These are phyloP conservation scores for Teleogryllus occipitalis DNA, from an alignment of 1,140 invertebrate species.

Conservation along the genomic window DNA sequence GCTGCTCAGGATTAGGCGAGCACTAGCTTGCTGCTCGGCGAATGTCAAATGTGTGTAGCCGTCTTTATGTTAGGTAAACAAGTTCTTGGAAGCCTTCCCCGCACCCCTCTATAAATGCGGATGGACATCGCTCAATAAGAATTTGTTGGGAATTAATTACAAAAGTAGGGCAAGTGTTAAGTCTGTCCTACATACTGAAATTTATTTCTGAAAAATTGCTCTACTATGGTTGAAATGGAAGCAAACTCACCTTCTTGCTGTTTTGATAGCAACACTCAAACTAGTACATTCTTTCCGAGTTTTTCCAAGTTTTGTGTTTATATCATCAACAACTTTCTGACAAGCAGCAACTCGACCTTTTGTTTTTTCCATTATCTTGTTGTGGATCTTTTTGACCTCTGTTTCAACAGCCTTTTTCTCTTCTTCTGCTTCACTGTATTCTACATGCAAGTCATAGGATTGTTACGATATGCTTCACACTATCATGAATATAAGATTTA, in stretches of 20 bases:
- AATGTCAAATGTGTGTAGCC: no score
- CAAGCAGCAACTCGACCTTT: slow-evolving; percentile 59
- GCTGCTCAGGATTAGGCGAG: no score
- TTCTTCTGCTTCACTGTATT: slow-evolving; percentile 51
- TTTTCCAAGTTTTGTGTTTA: slow-evolving; percentile 61
- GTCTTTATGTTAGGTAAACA: no score
- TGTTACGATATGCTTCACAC: background rate
- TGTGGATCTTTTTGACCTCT: slow-evolving; percentile 53
- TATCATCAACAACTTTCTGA: slow-evolving; percentile 59
- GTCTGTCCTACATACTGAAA: no score
- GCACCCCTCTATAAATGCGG: no score
- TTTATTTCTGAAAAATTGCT: no score
- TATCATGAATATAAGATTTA: background rate
- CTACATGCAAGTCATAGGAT: slow-evolving; percentile 25
- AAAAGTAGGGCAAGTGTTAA: no score
- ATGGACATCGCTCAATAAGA: no score
- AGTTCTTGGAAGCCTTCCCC: no score
- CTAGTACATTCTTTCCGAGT: slow-evolving; percentile 62
- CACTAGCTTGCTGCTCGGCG: no score
- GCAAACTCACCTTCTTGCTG: slow-evolving; percentile 55
- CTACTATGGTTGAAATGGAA: background rate
- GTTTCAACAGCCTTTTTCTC: slow-evolving; percentile 49
- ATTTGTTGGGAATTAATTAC: no score
- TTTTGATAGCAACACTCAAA: slow-evolving; percentile 73
- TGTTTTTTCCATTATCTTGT: slow-evolving; percentile 68